Evolutionary conservation across 1,140 invertebrate species (phyloP), one percentile per base, ranked within the genome.

Genomic region (Copidosoma floridanum): DNA sequence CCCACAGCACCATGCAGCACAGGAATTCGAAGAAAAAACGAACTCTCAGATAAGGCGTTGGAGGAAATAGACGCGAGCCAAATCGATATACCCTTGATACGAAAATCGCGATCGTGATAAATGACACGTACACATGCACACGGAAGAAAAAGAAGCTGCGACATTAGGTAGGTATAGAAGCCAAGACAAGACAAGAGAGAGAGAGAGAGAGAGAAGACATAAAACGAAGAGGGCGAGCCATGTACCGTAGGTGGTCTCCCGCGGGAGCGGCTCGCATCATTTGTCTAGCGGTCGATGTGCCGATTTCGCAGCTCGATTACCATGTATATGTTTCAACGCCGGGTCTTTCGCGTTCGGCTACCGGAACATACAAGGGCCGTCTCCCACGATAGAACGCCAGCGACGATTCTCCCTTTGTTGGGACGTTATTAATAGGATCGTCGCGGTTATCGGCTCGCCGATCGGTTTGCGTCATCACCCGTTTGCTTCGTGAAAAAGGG

Each of bases 251-350:
- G 78, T 80, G 76, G 77, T 79, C 77, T n/a, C n/a, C n/a, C 69
- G 63, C 69, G 70, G 18, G 37, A 68, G 70, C 72, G 65, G 68
- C n/a, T n/a, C 68, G 69, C 71, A 76, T 80, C 78, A 71, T 80
- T 80, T 80, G 78, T 80, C 78, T 79, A 79, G 72, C 72, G 71
- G 75, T 79, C 78, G 77, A 80, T 79, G 76, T 71, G 75, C 74
- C 72, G 74, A 77, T 79, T 72, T 68, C 64, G 69, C 65, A 58
- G 66, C 71, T 68, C 72, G 75, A 79, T 78, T 77, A 78, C 68
- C 76, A 80, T 79, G n/a, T n/a, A n/a, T n/a, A n/a, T n/a, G 78
- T 80, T 80, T 80, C 77, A 79, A 79, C 76, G 74, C 78, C 75
- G 74, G 52, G 29, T 8, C n/a, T n/a, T n/a, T n/a, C 72, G 67